Base-by-base conservation (phyloP, 2,797 vertebrate species). In the Notamacropus eugenii region DNA sequence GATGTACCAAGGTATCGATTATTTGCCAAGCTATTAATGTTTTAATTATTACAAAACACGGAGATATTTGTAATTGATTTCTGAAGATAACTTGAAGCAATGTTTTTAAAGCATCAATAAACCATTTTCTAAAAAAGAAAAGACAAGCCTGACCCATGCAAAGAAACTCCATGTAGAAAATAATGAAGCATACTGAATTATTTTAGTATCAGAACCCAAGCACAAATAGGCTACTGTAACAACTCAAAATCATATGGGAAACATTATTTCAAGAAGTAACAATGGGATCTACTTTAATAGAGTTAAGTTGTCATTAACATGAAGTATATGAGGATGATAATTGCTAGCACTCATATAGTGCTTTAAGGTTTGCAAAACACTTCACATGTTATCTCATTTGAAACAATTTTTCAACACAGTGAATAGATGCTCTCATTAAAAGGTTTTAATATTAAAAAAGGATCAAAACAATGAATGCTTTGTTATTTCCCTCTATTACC, bases 401-500 rank as follows among this genome's bases (percentile, higher is more conserved):
- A 87, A 87, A 87, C 27, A 11, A 27, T 87, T 87, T 87, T 87
- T 87, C 62, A 87, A 12, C 74, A 87, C 10, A 87, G 40, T 27
- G 5, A 27, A 50, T 50, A 82, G n/a, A 22, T 8, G 2, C 19
- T 82, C n/a, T 82, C 19, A 82, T 46, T 24, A 22, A 82, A 82
- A 82, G 6, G n/a, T 24, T 40, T 82, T n/a, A 82, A 40, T 22
- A 82, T 9, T 82, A 40, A 46, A n/a, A n/a, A 62, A 93, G 40
- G 10, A 93, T 87, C 55, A 95, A 57, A 62, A 62, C 34, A 62
- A 82, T 46, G 16, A 82, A 82, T 82, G 67, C 67, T 74, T 58
- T 82, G 57, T 90, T 56, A 92, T 50, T 92, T 92, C 52, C 59
- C 52, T 58, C 55, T 92, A 29, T 94, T 96, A 92, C 56, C 50